A percentile compares a stretch with the other conserved stretches of the same genome.
These are phyloP conservation scores for Oxygymnocypris stewartii DNA, from an alignment of 2,113 vertebrate species.

Conservation along the genomic window DNA sequence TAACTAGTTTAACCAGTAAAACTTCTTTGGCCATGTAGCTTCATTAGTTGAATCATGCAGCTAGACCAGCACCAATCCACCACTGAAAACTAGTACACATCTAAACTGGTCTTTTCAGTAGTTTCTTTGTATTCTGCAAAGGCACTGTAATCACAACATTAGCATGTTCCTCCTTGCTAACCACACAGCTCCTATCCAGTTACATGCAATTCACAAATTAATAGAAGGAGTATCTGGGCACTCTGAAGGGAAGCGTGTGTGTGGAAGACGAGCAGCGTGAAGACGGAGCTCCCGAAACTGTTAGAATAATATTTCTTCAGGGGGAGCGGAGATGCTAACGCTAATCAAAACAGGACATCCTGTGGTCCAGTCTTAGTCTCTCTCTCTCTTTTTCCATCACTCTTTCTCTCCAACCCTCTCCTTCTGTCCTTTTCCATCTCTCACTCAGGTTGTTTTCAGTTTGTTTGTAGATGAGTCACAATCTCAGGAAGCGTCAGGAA, in stretches of 20 bases:
- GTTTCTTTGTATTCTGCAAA: not conserved
- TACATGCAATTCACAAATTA: slow-evolving; percentile 32
- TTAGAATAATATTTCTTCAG: slow-evolving; percentile 98
- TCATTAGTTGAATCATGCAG: not conserved
- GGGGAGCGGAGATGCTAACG: slow-evolving; percentile 91
- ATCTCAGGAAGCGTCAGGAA: slow-evolving; percentile 97
- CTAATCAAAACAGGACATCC: slow-evolving; percentile 99
- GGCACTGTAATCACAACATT: not conserved
- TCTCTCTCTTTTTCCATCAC: slow-evolving; percentile 75
- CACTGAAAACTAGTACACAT: not conserved
- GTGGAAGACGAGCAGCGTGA: slow-evolving; percentile 5
- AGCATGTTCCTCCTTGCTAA: not conserved
- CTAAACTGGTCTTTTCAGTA: not conserved
- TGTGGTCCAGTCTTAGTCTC: slow-evolving; percentile 83
- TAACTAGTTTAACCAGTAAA: not conserved
- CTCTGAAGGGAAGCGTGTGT: not conserved
- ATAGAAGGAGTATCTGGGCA: slow-evolving; percentile 10
- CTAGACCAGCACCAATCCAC: not conserved
- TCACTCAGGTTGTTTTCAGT: slow-evolving; percentile 67
- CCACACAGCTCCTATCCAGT: slow-evolving; percentile 16
- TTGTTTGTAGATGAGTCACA: slow-evolving; percentile 91
- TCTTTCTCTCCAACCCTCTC: slow-evolving; percentile 61
- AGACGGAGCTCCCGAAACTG: slow-evolving; percentile 71
- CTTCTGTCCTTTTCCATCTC: slow-evolving; percentile 29
- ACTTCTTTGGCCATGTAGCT: not conserved